phyloP scores from a whole-genome alignment of 2,888 invertebrate genomes.

The Eulithis prunata region DNA sequence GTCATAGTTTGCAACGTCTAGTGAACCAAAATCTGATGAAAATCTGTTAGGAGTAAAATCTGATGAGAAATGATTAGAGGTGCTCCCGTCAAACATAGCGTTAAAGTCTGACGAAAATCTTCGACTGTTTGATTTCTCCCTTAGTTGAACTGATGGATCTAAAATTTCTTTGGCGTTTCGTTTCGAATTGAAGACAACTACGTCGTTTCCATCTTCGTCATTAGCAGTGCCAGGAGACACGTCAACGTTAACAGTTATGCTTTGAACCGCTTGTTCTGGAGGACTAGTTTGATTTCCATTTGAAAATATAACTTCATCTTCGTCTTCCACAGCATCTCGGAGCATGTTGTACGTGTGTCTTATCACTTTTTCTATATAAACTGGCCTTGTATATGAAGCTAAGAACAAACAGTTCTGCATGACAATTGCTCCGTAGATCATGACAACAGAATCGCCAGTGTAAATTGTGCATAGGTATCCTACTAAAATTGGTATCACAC shows the following conservation, averaged over 20 bases:
- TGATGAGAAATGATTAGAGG: constrained; percentile 50
- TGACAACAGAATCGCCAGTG: constrained; percentile 72
- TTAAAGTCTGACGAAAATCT: constrained; percentile 62
- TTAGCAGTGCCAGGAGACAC: constrained; percentile 49
- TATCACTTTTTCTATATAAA: constrained; percentile 79
- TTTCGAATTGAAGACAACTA: constrained; percentile 73
- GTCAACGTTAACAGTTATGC: constrained; percentile 36
- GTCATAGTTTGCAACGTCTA: constrained; percentile 61
- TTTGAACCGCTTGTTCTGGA: constrained; percentile 35
- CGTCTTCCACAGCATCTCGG: constrained; percentile 75
- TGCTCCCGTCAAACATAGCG: constrained; percentile 50
- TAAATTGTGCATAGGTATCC: constrained; percentile 77
- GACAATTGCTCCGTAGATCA: constrained; percentile 84
- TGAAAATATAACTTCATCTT: constrained; percentile 85
- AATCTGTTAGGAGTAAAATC: constrained; percentile 60
- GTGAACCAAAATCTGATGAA: constrained; percentile 67
- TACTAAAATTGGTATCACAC: constrained; percentile 77
- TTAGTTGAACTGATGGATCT: constrained; percentile 65
- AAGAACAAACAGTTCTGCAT: constrained; percentile 84
- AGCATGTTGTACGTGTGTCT: constrained; percentile 76
- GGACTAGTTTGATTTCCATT: constrained; percentile 55
- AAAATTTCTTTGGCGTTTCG: constrained; percentile 70
- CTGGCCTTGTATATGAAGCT: constrained; percentile 81
- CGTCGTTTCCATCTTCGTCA: constrained; percentile 71
- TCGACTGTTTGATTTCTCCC: constrained; percentile 55